Percentiles rank a stretch among this genome's conserved stretches.
phyloP scores from a whole-genome alignment of 2,888 invertebrate genomes.

The Catocala nupta region DNA sequence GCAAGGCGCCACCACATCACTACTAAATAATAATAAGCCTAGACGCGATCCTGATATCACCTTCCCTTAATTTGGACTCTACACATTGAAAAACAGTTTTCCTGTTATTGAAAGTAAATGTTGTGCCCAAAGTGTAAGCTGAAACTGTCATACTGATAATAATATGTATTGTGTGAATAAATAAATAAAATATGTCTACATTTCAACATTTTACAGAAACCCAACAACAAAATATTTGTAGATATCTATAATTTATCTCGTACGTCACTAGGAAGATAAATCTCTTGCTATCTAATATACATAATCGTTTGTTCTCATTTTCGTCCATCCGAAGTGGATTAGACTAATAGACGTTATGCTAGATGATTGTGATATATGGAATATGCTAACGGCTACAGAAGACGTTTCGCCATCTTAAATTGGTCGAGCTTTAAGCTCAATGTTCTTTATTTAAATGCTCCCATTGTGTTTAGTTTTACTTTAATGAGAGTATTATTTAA shows the following conservation, averaged over 20 bases:
- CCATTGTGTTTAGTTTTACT: background rate
- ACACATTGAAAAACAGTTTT: too few species aligned
- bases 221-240: background rate
- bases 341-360: constrained; percentile 38
- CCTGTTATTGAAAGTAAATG: too few species aligned
- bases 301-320: constrained; percentile 51
- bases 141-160: too few species aligned
- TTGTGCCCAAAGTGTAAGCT: too few species aligned
- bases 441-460: background rate
- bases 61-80: too few species aligned
- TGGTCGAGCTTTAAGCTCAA: background rate
- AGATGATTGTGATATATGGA: constrained; percentile 48
- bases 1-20: too few species aligned
- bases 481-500: too few species aligned
- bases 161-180: too few species aligned
- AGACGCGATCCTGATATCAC: too few species aligned
- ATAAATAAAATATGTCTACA: too few species aligned
- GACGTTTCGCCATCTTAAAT: constrained; percentile 1
- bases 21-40: too few species aligned
- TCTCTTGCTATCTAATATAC: constrained; percentile 34
- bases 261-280: constrained; percentile 29
- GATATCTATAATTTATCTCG: background rate
- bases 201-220: too few species aligned
- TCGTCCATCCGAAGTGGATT: constrained; percentile 31
- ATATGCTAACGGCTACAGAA: constrained; percentile 25